These are phyloP conservation scores for Stenolophus ochropezus DNA, from an alignment of 2,888 invertebrate genomes.

Conservation along the genomic window DNA sequence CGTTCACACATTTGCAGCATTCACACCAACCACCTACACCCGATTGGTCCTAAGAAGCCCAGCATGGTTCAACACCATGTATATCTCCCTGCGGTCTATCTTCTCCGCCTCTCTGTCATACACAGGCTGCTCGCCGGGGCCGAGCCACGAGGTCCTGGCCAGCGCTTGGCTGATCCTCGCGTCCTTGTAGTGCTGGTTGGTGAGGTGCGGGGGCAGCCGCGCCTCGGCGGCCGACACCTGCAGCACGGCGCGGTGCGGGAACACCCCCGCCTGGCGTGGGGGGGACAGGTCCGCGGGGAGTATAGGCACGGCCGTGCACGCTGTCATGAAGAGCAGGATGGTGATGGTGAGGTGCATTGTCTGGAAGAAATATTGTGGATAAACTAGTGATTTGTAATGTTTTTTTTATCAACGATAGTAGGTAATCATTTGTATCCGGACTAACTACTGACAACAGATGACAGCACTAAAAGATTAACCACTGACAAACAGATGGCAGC, in stretches of 20 bases:
- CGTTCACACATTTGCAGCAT: no score
- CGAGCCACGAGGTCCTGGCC: conserved; percentile 77
- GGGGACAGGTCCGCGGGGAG: not conserved
- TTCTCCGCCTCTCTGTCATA: conserved; percentile 77
- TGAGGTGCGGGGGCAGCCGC: conserved; percentile 75
- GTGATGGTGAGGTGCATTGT: not conserved
- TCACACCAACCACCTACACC: no score
- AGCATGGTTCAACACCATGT: conserved; percentile 79
- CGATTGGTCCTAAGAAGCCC: conserved; percentile 71
- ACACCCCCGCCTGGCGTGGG: not conserved
- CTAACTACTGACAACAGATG: no score
- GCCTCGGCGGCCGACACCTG: conserved; percentile 77
- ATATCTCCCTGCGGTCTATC: conserved; percentile 79
- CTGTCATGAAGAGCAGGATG: not conserved
- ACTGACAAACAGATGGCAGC: no score
- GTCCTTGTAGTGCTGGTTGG: conserved; percentile 78
- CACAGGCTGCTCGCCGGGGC: conserved; percentile 78
- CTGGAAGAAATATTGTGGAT: no score
- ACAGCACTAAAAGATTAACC: no score
- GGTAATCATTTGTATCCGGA: no score
- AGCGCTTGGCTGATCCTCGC: not conserved
- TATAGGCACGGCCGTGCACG: not conserved
- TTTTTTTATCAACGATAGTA: no score
- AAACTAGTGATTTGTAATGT: no score
- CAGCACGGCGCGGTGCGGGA: conserved; percentile 77